A percentile compares a stretch with the other conserved stretches of the same genome.
Evolutionary conservation across 2,888 invertebrate species (phyloP).

Genomic region (Atrina japonica): DNA sequence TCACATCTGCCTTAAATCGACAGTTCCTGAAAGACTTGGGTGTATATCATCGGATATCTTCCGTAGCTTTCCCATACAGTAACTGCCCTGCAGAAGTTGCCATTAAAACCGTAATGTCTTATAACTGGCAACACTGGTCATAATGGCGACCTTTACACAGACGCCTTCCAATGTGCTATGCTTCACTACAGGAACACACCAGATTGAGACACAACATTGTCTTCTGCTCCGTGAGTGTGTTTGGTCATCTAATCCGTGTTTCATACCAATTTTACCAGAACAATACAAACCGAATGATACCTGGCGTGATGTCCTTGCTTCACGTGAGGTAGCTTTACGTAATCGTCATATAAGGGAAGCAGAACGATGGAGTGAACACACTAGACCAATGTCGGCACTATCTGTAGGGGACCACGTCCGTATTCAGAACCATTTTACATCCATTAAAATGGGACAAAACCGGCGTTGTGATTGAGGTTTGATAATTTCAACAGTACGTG

Average conservation of each 20-base stretch:
- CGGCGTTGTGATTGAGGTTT: constrained; percentile 55
- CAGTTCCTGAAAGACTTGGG: constrained; percentile 49
- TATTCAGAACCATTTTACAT: constrained; percentile 54
- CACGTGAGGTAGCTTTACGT: too few relatives aligned
- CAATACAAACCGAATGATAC: too few relatives aligned
- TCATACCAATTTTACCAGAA: too few relatives aligned
- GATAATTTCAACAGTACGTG: constrained; percentile 37
- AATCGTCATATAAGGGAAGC: too few relatives aligned
- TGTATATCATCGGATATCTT: constrained; percentile 46
- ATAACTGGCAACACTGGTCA: constrained; percentile 45
- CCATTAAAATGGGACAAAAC: constrained; percentile 65
- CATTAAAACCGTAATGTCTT: constrained; percentile 51
- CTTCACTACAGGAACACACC: too few relatives aligned
- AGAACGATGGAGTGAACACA: constrained; percentile 54
- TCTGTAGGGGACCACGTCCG: constrained; percentile 52
- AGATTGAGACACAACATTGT: too few relatives aligned
- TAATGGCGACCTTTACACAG: too few relatives aligned
- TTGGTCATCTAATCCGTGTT: too few relatives aligned
- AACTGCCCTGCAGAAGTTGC: constrained; percentile 53
- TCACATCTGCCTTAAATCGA: constrained; percentile 44
- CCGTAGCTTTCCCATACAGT: constrained; percentile 49
- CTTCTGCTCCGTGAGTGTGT: too few relatives aligned
- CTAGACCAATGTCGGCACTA: constrained; percentile 48
- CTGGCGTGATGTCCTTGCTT: too few relatives aligned
- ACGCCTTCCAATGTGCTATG: too few relatives aligned